phyloP scores from a whole-genome alignment of 2,113 vertebrate genomes.

The Trematomus loennbergii region DNA sequence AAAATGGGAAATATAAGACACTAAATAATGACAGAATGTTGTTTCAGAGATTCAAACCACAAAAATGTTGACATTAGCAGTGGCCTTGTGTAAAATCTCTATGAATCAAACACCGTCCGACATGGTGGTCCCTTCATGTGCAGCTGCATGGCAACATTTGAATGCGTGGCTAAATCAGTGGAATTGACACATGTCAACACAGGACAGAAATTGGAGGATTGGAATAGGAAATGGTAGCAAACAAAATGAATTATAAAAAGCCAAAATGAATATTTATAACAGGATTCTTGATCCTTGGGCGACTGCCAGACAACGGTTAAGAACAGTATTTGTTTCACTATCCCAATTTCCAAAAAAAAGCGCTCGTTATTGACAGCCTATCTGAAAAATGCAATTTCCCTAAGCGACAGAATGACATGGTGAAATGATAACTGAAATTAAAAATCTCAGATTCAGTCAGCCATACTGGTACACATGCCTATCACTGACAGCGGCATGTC shows the following conservation, averaged over 20 bases:
- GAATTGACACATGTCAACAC: constrained; percentile 68
- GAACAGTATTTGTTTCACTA: constrained; percentile 75
- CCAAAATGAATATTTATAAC: constrained; percentile 76
- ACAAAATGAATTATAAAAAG: constrained; percentile 74
- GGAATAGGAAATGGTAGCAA: constrained; percentile 39
- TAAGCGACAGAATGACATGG: constrained; percentile 79
- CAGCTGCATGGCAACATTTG: constrained; percentile 25
- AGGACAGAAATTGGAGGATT: constrained; percentile 47
- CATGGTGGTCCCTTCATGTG: constrained; percentile 8
- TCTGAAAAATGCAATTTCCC: constrained; percentile 82
- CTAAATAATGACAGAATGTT: not conserved
- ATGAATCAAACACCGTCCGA: constrained; percentile 18
- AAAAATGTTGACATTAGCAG: constrained; percentile 1
- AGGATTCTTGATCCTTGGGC: constrained; percentile 71
- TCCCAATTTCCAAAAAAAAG: constrained; percentile 66
- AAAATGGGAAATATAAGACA: not conserved
- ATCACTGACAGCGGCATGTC: constrained; percentile 74
- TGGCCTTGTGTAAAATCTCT: constrained; percentile 9
- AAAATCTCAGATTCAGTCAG: constrained; percentile 81
- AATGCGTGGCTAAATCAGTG: constrained; percentile 46
- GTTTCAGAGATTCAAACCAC: not conserved
- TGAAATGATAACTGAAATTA: constrained; percentile 84
- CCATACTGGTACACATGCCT: constrained; percentile 77
- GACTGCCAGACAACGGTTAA: constrained; percentile 72
- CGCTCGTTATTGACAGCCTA: constrained; percentile 76